These are phyloP conservation scores for Caerostris darwini DNA, from an alignment of 1,140 invertebrate genomes.

Conservation along the genomic window DNA sequence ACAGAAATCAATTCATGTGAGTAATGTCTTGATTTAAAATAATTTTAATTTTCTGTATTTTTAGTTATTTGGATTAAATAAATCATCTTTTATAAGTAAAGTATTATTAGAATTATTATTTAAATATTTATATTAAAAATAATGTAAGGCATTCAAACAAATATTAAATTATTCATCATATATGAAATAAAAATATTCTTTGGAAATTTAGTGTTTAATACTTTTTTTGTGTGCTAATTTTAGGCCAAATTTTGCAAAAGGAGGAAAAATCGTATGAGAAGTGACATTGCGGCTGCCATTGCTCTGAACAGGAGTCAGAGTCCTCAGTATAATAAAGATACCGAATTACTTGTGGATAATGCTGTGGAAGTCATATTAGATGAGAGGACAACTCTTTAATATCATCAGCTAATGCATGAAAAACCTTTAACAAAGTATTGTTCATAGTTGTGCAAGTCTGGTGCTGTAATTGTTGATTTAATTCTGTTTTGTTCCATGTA, in stretches of 20 bases:
- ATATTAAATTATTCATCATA: too few species aligned
- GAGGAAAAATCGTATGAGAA: conserved; percentile 85
- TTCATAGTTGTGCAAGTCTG: neutral
- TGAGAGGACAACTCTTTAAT: conserved; percentile 86
- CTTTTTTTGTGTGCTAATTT: too few species aligned
- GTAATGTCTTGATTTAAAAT: too few species aligned
- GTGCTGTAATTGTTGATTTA: neutral
- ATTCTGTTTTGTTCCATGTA: neutral
- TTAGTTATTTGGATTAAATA: too few species aligned
- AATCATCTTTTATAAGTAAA: too few species aligned
- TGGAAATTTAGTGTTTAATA: too few species aligned
- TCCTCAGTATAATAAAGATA: conserved; percentile 81
- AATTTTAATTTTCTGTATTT: too few species aligned
- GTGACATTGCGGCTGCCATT: conserved; percentile 88
- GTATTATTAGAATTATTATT: too few species aligned
- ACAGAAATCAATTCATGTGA: too few species aligned
- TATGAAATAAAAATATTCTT: too few species aligned
- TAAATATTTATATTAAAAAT: too few species aligned
- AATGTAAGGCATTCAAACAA: too few species aligned
- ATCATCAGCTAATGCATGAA: neutral
- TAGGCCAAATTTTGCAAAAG: conserved; percentile 80
- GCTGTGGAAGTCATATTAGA: conserved; percentile 86
- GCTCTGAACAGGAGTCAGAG: conserved; percentile 85
- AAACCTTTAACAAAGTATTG: conserved; percentile 55
- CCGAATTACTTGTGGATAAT: conserved; percentile 85